phyloP scores from a whole-genome alignment of 2,797 vertebrate species.

The Thamnophis elegans region DNA sequence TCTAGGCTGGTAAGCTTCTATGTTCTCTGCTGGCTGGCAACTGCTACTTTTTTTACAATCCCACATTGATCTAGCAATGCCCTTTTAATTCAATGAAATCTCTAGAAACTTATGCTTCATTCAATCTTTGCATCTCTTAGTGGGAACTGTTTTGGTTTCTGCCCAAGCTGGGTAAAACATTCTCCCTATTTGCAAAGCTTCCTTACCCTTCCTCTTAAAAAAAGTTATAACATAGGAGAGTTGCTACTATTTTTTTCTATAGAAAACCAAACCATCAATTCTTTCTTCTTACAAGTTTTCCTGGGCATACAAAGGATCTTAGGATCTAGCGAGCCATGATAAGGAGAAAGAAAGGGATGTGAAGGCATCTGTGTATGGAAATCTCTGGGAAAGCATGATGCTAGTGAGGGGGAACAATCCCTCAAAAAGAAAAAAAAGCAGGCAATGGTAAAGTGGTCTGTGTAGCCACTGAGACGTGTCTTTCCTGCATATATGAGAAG shows the following conservation, averaged over 20 bases:
- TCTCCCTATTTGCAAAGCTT: not conserved
- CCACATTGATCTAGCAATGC: not conserved
- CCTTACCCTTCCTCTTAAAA: not conserved
- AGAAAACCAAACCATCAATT: not conserved
- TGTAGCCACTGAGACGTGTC: not conserved
- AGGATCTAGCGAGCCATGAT: not conserved
- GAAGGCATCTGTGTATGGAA: not conserved
- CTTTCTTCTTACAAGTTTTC: not conserved
- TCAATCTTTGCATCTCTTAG: not conserved
- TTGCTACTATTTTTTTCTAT: not conserved
- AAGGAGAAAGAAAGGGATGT: not conserved
- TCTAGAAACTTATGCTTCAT: not conserved
- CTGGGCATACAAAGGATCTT: not conserved
- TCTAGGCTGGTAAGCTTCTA: not conserved
- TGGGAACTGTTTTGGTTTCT: not conserved
- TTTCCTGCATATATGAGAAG: not conserved
- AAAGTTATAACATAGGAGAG: not conserved
- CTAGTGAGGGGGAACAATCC: not conserved
- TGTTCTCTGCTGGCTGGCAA: not conserved
- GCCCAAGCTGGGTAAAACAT: not conserved
- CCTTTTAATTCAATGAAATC: not conserved
- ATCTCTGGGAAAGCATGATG: not conserved
- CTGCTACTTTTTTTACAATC: not conserved
- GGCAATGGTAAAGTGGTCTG: not conserved
- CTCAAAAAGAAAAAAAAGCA: not conserved